Conservation (phyloP, 2,113 vertebrate species). For the Psilopsiagon aymara region DNA sequence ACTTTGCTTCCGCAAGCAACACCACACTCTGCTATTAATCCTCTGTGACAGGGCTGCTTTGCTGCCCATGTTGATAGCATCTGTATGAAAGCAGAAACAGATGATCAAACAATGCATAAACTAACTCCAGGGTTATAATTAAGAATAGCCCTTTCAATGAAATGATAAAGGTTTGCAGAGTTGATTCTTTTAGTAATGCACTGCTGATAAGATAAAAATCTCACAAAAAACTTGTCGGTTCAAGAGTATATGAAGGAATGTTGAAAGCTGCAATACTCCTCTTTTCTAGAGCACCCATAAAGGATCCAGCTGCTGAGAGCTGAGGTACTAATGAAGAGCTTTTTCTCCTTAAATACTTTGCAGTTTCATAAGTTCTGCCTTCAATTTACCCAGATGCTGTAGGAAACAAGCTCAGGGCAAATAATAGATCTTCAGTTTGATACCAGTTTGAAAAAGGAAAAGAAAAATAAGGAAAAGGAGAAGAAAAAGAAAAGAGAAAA, state of each 20-base stretch:
- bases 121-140: background rate
- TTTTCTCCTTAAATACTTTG: background rate
- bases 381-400: background rate
- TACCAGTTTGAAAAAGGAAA: background rate
- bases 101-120: background rate
- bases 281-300: background rate
- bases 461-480: background rate
- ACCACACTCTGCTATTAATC: background rate
- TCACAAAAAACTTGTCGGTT: constrained; percentile 13
- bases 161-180: background rate
- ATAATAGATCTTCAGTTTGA: background rate
- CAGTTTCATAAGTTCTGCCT: background rate
- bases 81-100: background rate
- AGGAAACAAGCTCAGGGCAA: background rate
- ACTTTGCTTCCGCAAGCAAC: background rate
- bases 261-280: background rate
- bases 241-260: background rate
- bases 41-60: background rate
- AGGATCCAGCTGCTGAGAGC: background rate
- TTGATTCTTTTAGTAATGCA: background rate
- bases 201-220: background rate
- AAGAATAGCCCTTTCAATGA: background rate
- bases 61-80: background rate
- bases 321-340: background rate
- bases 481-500: background rate